Conservation (phyloP, 1,140 invertebrate genomes). For the Diabrotica undecimpunctata region DNA sequence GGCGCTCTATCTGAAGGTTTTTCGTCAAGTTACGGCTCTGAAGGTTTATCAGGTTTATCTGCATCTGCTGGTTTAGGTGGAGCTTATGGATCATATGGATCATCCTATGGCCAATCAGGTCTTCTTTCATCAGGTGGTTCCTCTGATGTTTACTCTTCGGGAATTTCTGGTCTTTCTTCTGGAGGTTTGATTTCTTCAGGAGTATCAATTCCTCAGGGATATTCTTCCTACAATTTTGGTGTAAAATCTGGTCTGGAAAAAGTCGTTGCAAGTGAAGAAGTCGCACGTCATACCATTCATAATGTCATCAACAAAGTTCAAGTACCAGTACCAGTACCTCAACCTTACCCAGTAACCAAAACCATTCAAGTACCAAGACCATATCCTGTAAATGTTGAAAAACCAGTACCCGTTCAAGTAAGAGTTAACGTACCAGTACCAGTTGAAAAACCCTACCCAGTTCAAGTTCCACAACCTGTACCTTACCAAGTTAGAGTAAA, state of each 20-base stretch:
- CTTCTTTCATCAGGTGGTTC: neutral
- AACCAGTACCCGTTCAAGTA: slow-evolving; percentile 32
- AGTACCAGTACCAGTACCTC: slow-evolving; percentile 45
- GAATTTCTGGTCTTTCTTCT: slow-evolving; percentile 2
- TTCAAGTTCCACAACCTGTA: slow-evolving; percentile 26
- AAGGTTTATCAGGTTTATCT: slow-evolving; percentile 3
- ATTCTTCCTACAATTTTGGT: neutral
- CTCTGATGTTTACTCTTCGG: neutral
- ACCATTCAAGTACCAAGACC: slow-evolving; percentile 34
- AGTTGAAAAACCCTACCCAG: slow-evolving; percentile 26
- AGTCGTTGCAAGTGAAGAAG: slow-evolving; percentile 7
- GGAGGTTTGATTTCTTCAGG: neutral
- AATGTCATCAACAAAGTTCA: slow-evolving; percentile 25
- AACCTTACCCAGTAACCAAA: slow-evolving; percentile 10
- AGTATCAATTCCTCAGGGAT: neutral
- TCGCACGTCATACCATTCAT: slow-evolving; percentile 32
- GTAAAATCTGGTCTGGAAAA: neutral
- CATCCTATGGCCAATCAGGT: neutral
- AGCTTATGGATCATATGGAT: neutral
- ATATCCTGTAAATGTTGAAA: slow-evolving; percentile 30
- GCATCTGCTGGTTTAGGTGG: neutral
- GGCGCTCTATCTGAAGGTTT: neutral
- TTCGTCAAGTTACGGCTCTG: neutral
- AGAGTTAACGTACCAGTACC: slow-evolving; percentile 41
- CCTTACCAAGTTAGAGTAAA: slow-evolving; percentile 40